Evolutionary conservation across 2,113 vertebrate genomes (phyloP).

Genomic region (Lontra canadensis): DNA sequence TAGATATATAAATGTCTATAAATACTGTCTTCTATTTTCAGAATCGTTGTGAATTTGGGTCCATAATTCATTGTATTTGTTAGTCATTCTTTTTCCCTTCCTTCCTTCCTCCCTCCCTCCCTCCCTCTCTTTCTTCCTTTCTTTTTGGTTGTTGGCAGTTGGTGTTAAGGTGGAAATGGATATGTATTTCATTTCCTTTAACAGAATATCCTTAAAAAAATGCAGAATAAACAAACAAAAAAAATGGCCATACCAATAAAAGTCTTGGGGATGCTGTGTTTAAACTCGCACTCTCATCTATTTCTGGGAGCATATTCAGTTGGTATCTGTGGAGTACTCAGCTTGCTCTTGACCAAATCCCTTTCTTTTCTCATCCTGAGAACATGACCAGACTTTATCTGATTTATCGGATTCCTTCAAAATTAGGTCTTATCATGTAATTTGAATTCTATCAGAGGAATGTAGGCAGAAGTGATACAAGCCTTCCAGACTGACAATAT

Average conservation of each 20-base stretch:
- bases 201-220: background rate
- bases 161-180: background rate
- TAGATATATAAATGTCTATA: background rate
- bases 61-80: background rate
- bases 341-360: background rate
- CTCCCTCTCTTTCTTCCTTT: background rate
- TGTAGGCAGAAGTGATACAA: background rate
- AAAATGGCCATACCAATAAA: background rate
- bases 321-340: background rate
- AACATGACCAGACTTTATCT: background rate
- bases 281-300: background rate
- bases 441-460: background rate
- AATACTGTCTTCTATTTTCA: background rate
- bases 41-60: background rate
- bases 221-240: background rate
- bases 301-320: background rate
- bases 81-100: background rate
- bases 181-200: background rate
- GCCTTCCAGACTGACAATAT: background rate
- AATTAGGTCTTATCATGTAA: background rate
- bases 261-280: background rate
- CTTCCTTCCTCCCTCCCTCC: accelerated
- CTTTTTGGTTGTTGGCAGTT: background rate
- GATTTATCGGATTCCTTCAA: background rate
- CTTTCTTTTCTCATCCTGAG: background rate